Evolutionary conservation across 2,113 vertebrate species (phyloP).

Genomic region (Calyptomena viridis): DNA sequence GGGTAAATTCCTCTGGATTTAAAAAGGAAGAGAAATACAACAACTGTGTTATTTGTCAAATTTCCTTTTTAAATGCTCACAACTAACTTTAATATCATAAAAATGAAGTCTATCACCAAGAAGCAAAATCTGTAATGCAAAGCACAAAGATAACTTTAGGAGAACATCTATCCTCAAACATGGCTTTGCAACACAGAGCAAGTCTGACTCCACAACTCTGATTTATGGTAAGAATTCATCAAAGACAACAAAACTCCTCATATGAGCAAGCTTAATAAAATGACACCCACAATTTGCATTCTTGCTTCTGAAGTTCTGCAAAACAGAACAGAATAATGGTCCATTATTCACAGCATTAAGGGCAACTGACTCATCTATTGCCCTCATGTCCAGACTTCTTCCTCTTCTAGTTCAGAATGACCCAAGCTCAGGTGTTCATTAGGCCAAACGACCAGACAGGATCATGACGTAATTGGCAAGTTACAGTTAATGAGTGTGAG

Average conservation of each 20-base stretch:
- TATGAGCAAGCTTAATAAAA: not conserved
- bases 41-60: not conserved
- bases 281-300: not conserved
- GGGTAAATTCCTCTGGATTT: slow-evolving; percentile 91
- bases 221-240: not conserved
- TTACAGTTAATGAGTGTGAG: not conserved
- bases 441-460: not conserved
- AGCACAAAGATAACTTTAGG: not conserved
- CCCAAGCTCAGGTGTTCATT: not conserved
- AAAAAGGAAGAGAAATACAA: slow-evolving; percentile 25
- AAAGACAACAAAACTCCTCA: not conserved
- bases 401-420: not conserved
- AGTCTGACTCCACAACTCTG: not conserved
- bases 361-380: not conserved
- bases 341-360: not conserved
- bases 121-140: not conserved
- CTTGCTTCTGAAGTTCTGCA: not conserved
- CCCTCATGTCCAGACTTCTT: not conserved
- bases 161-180: not conserved
- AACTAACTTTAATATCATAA: not conserved
- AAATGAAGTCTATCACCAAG: not conserved
- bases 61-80: not conserved
- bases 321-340: not conserved
- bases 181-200: not conserved
- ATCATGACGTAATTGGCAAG: not conserved